Evolutionary conservation across 2,113 vertebrate species (phyloP), one percentile per base, ranked within the genome.

Genomic region (Zingel zingel): DNA sequence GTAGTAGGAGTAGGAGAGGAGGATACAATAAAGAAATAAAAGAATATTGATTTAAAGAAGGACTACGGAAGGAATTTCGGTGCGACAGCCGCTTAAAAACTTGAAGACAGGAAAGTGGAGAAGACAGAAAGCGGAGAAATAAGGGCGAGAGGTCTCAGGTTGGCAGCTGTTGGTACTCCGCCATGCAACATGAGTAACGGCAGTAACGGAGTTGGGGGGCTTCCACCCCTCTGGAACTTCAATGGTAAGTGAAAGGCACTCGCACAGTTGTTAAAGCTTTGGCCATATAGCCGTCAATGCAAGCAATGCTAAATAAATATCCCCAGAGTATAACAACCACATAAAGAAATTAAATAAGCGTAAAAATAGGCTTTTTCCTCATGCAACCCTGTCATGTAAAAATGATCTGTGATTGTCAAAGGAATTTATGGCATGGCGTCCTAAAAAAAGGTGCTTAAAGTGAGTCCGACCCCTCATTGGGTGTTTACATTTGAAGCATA

Each of bases 161-260:
- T 45, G 23, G 5, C 39, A 36, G 25, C 6, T 77, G 50, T 5
- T 5, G 77, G 39, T 16, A 64, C 23, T 63, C 48, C 70, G 58
- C 47, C 73, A 89, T 88, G 90, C 89, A 91, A 74, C 79, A 93
- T 93, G 92, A 91, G 84, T 89, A 86, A 93, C 77, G 81, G 77
- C 78, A 90, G 80, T 33, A 71, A 54, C 74, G 90, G 88, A 86
- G 64, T 23, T 48, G 83, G 59, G 48, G 89, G 78, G 77, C 68
- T 87, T 4, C 81, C 83, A 81, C 79, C 89, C 47, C 67, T 73
- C 66, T 93, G 89, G 92, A 91, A 80, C 89, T 88, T 82, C 66
- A 91, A n/a, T 5, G 92, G 92, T 93, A 77, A 93, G 92, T 93
- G 1, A 23, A 50, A 19, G 5, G 9, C 9, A 43, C 8, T 1